Conservation (phyloP, 2,113 vertebrate species). For the Dromaius novaehollandiae region DNA sequence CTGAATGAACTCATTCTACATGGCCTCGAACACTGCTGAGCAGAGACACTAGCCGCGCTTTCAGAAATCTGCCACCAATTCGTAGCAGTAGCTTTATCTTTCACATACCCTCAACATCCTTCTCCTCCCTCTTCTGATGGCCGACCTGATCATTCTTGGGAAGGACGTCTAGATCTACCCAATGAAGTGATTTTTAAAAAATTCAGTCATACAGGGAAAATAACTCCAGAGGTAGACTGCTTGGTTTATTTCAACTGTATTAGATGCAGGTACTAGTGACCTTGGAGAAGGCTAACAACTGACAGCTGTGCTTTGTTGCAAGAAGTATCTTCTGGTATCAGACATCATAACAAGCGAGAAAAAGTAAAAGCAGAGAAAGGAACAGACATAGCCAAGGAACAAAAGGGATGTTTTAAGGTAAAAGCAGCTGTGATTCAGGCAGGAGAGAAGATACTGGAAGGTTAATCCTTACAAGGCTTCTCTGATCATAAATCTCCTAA, state of each 20-base stretch:
- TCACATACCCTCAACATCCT: not conserved
- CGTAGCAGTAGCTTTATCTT: not conserved
- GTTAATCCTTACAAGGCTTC: not conserved
- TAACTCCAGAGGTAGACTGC: not conserved
- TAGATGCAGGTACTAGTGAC: not conserved
- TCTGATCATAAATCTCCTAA: not conserved
- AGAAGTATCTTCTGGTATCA: not conserved
- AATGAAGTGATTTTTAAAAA: not conserved
- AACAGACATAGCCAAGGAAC: not conserved
- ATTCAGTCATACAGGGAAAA: not conserved
- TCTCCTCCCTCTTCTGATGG: not conserved
- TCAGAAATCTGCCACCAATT: not conserved
- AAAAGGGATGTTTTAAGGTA: not conserved
- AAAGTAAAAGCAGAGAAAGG: not conserved
- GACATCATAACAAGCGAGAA: not conserved
- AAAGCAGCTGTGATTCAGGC: not conserved
- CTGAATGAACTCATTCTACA: not conserved
- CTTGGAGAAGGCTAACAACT: not conserved
- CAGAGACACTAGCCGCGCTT: no score
- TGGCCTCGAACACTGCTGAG: not conserved
- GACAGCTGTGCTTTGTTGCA: not conserved
- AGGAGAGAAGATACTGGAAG: not conserved
- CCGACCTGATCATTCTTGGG: not conserved
- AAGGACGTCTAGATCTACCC: not conserved
- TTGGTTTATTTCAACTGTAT: not conserved